Conservation (phyloP, 2,113 vertebrate genomes). For the Trogon melanurus region DNA sequence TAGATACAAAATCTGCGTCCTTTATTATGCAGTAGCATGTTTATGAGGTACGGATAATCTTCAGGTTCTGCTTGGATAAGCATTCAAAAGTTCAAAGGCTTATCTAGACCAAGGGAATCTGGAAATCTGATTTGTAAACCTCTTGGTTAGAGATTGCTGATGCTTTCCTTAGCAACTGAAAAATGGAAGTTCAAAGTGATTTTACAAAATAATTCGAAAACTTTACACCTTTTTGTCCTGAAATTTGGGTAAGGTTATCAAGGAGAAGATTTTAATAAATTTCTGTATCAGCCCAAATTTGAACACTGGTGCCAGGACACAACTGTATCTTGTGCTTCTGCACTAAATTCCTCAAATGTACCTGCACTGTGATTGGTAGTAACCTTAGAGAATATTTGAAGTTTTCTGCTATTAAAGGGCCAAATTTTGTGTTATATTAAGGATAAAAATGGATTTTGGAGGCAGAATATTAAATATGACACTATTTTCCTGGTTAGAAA, state of each 20-base stretch:
- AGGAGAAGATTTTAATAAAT: background rate
- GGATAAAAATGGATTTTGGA: background rate
- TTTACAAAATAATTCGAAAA: background rate
- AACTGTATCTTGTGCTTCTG: background rate
- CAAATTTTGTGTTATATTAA: background rate
- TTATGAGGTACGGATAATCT: background rate
- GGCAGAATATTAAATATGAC: background rate
- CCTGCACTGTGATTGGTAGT: background rate
- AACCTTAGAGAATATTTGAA: background rate
- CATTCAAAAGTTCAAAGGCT: background rate
- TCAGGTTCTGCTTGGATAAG: background rate
- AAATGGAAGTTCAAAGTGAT: background rate
- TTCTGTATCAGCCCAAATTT: background rate
- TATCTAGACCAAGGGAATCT: background rate
- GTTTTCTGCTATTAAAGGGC: background rate
- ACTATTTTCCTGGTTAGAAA: background rate
- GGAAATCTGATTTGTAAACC: background rate
- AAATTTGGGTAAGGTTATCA: background rate
- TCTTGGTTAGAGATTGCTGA: background rate
- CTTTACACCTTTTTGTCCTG: background rate
- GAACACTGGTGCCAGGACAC: background rate
- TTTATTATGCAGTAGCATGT: background rate
- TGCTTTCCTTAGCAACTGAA: background rate
- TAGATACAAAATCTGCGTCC: background rate
- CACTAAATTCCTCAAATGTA: background rate